These are phyloP conservation scores for Smittia aterrima DNA, from an alignment of 2,888 invertebrate species.

Conservation along the genomic window DNA sequence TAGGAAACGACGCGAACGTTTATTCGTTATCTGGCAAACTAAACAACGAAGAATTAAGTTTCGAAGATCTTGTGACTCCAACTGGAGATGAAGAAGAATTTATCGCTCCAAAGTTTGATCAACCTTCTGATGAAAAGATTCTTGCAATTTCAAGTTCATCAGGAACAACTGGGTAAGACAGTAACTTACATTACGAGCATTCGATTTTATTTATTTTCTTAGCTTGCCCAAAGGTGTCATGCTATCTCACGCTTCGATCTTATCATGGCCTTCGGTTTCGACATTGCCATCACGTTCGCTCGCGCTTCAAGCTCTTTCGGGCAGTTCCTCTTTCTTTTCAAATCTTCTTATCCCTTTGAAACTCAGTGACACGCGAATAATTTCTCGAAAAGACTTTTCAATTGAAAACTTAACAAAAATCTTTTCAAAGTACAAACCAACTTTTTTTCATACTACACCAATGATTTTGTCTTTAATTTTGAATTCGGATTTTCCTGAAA, in stretches of 20 bases:
- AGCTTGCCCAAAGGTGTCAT: background rate
- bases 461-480: background rate
- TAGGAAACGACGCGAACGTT: constrained; percentile 46
- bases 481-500: constrained; percentile 42
- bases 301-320: background rate
- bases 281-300: too few species aligned
- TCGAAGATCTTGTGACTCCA: constrained; percentile 45
- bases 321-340: background rate
- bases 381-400: too few species aligned
- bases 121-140: background rate
- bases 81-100: constrained; percentile 43
- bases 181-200: background rate
- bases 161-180: background rate
- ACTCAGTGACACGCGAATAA: background rate
- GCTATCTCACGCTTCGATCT: background rate
- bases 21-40: background rate
- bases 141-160: background rate
- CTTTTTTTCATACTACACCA: background rate
- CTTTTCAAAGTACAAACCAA: background rate
- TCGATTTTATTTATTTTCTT: background rate
- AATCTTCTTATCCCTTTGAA: background rate
- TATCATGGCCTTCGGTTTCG: background rate
- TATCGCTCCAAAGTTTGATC: background rate
- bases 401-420: too few species aligned
- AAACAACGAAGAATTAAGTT: background rate